Percentiles rank a stretch among this genome's conserved stretches.
phyloP scores from a whole-genome alignment of 2,113 vertebrate species.

The Ascaphus truei region DNA sequence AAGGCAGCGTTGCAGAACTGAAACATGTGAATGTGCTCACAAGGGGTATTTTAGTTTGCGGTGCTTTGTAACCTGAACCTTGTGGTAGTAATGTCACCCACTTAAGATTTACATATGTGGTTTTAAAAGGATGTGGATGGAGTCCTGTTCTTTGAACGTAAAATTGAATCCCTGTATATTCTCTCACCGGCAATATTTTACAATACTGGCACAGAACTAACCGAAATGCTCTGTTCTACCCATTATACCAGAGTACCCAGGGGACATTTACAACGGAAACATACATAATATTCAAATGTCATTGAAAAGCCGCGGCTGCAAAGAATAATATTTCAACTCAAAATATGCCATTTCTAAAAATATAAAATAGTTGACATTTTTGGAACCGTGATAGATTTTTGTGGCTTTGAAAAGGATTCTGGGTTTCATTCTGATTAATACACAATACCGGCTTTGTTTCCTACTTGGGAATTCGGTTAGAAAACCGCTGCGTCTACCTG shows the following conservation, averaged over 20 bases:
- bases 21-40: too few relatives aligned
- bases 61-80: too few relatives aligned
- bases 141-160: background rate
- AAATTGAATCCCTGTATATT: background rate
- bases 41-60: too few relatives aligned
- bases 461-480: background rate
- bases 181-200: background rate
- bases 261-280: background rate
- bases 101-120: background rate
- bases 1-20: too few relatives aligned
- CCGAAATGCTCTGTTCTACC: background rate
- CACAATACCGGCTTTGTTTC: background rate
- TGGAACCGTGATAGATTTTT: background rate
- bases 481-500: background rate
- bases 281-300: background rate
- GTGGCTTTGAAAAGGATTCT: constrained; percentile 6
- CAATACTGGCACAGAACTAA: background rate
- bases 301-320: background rate
- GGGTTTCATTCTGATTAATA: constrained; percentile 6
- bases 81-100: too few relatives aligned
- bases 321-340: background rate
- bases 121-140: background rate
- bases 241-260: background rate
- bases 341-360: background rate
- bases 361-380: background rate